phyloP scores from a whole-genome alignment of 92 coral and sea anemone species.

The Porites cylindrica region DNA sequence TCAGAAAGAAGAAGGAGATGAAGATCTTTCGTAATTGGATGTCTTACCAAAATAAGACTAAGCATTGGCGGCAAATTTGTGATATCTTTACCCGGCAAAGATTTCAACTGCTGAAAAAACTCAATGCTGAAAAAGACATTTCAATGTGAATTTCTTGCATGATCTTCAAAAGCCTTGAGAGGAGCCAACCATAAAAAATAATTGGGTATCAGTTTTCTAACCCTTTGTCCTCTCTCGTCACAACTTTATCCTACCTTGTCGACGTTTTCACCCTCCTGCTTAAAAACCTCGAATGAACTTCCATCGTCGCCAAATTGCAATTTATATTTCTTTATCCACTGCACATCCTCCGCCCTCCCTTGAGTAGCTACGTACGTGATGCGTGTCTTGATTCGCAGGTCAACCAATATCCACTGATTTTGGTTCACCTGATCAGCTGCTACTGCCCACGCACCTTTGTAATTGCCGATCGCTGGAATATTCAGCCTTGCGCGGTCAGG shows the following conservation, averaged over 20 bases:
- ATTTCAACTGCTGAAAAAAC: no score
- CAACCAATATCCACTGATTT: constrained; percentile 22
- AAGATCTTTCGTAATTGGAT: no score
- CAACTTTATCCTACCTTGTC: background rate
- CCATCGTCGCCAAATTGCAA: constrained; percentile 19
- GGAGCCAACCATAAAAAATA: no score
- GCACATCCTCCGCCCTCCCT: background rate
- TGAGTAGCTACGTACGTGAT: constrained; percentile 16
- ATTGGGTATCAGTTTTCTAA: background rate
- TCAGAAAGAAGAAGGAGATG: no score
- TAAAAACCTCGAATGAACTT: background rate
- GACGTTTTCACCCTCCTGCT: background rate
- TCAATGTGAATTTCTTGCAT: no score
- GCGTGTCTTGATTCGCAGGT: constrained; percentile 6
- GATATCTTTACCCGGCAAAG: no score
- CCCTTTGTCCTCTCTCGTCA: background rate
- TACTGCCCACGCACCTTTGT: background rate
- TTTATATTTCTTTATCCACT: constrained; percentile 12
- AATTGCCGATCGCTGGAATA: background rate
- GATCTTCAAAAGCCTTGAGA: no score
- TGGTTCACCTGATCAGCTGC: background rate
- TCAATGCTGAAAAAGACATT: no score
- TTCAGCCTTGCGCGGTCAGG: constrained; percentile 25
- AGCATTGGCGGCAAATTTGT: no score
- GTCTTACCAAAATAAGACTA: no score